phyloP scores from a whole-genome alignment of 2,113 vertebrate genomes.

The Pygoscelis adeliae region DNA sequence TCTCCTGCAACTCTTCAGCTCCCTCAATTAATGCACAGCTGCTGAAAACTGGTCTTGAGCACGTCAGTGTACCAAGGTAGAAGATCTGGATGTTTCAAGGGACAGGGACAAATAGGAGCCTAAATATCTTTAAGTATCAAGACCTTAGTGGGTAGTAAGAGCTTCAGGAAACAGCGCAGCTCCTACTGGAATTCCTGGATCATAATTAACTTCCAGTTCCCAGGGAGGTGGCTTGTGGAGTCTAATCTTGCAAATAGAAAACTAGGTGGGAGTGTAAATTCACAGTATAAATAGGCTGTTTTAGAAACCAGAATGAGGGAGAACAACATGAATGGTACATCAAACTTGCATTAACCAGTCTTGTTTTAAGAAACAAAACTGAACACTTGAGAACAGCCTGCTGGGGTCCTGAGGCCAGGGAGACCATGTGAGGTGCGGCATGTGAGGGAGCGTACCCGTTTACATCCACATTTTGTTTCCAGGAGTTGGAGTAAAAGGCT shows the following conservation, averaged over 20 bases:
- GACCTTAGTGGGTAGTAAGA: not conserved
- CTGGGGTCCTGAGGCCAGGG: not conserved
- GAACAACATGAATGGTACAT: not conserved
- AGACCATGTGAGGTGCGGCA: accelerated
- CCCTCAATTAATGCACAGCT: not conserved
- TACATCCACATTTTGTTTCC: not conserved
- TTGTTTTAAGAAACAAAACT: not conserved
- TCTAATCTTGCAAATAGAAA: not conserved
- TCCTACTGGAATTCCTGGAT: not conserved
- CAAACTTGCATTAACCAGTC: not conserved
- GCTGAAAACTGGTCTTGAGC: not conserved
- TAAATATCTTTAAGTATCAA: not conserved
- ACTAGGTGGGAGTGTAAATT: not conserved
- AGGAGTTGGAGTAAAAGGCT: not conserved
- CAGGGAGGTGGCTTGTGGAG: not conserved
- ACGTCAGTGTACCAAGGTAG: not conserved
- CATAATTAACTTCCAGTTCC: not conserved
- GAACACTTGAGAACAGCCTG: not conserved
- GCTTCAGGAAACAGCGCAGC: not conserved
- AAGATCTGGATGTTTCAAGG: not conserved
- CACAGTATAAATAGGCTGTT: not conserved
- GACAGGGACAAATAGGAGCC: not conserved
- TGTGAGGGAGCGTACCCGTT: accelerated
- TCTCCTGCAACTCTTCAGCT: not conserved
- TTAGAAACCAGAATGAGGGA: not conserved